Evolutionary conservation across 2,888 invertebrate genomes (phyloP), one percentile per base, ranked within the genome.

Genomic region (Epistrophe grossulariae): DNA sequence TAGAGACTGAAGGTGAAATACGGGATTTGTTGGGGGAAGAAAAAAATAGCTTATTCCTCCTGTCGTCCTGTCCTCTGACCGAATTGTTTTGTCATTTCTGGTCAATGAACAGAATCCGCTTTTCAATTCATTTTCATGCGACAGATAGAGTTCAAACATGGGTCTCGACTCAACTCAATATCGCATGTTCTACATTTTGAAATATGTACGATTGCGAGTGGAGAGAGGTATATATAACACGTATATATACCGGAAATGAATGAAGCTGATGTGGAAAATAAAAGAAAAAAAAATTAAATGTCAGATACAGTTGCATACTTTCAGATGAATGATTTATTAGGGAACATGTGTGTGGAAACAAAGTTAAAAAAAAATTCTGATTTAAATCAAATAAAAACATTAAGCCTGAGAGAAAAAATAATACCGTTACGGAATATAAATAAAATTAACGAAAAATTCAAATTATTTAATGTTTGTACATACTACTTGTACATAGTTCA

Each of bases 51-150:
- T 70, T 55, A 28, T 15, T 70, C 17, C 40, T 24, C 40, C 40
- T 38, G 70, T 70, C 28, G 17, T 24, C 24, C 40, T 38, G 70
- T 38, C 24, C 15, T 38, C 50, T 40, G 55, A 55, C 52, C 40
- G 70, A 55, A 70, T 70, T 52, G 52, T 55, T 70, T 55, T 70
- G 70, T 70, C 70, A 55, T 70, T 70, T 55, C 52, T 70, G 70
- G 70, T 55, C 70, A 55, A 40, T 70, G 55, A 55, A 70, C 24
- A 70, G 52, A 55, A 55, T 70, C 24, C n/a, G 55, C 7, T 70
- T 70, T 70, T 40, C 28, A 55, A 38, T 70, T 70, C 52, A 24
- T 40, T 55, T 55, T 24, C 40, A 70, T 70, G 40, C 40, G 70
- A 70, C 55, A 55, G 38, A 64, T 40, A 50, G 35, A 68, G 68